These are phyloP conservation scores for Sinocyclocheilus anophthalmus DNA, from an alignment of 2,113 vertebrate species.

Conservation along the genomic window DNA sequence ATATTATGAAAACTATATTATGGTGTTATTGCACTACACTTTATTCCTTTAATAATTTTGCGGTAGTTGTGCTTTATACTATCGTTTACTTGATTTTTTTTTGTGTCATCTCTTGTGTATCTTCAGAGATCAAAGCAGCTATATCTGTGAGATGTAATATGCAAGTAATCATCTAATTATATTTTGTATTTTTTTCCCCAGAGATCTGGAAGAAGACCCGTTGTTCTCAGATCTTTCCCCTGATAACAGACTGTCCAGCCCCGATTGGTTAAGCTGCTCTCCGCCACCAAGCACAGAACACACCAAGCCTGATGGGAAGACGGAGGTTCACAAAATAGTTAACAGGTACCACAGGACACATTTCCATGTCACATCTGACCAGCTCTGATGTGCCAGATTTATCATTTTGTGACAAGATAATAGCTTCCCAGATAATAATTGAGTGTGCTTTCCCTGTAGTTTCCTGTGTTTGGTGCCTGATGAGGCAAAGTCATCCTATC, in stretches of 20 bases:
- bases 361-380: neutral
- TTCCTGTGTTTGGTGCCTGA: constrained; percentile 98
- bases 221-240: constrained; percentile 92
- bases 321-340: constrained; percentile 98
- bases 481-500: constrained; percentile 97
- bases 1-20: neutral
- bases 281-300: constrained; percentile 89
- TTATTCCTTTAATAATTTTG: too few species aligned
- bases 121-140: neutral
- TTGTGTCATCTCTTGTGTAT: neutral
- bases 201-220: constrained; percentile 97
- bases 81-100: neutral
- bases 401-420: neutral
- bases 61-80: neutral
- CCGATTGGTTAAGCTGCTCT: constrained; percentile 91
- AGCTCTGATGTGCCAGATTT: neutral
- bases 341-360: constrained; percentile 83
- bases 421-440: neutral
- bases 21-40: neutral
- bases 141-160: neutral
- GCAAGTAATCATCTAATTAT: neutral
- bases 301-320: constrained; percentile 89
- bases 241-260: constrained; percentile 83
- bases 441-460: constrained; percentile 65
- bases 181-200: constrained; percentile 54